Percentiles rank a stretch among this genome's conserved stretches.
Evolutionary conservation across 2,888 invertebrate species (phyloP).

Genomic region (Philereme vetulata): DNA sequence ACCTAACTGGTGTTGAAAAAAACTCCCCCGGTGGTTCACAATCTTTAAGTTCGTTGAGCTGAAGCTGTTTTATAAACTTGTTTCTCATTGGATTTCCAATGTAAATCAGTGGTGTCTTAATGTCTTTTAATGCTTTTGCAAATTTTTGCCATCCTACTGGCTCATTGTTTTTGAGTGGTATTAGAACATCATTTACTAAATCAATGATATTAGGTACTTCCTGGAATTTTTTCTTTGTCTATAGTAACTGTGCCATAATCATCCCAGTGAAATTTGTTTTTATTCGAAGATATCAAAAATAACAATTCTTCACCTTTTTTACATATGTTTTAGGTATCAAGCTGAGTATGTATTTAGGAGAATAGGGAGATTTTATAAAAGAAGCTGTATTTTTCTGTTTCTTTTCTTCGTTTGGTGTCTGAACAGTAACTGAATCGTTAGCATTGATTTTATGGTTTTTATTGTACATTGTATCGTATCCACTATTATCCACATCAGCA

Average conservation of each 20-base stretch:
- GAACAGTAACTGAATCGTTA: conserved; percentile 12
- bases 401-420: conserved; percentile 10
- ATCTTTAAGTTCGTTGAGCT: conserved; percentile 10
- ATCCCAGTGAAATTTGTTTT: conserved; percentile 31
- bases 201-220: conserved; percentile 46
- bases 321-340: conserved; percentile 30
- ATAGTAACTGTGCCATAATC: conserved; percentile 36
- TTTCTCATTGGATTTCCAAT: conserved; percentile 40
- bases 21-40: background rate
- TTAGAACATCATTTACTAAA: conserved; percentile 40
- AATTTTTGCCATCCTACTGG: conserved; percentile 45
- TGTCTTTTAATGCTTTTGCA: conserved; percentile 36
- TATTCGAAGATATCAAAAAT: conserved; percentile 17
- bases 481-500: background rate
- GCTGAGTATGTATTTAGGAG: conserved; percentile 19
- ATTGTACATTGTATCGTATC: no score
- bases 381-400: conserved; percentile 3
- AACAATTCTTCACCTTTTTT: conserved; percentile 36
- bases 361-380: conserved; percentile 27
- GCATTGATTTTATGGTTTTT: background rate
- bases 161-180: conserved; percentile 40
- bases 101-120: conserved; percentile 37
- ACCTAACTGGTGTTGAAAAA: conserved; percentile 9
- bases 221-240: conserved; percentile 33
- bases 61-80: conserved; percentile 24